Conservation (phyloP, 2,113 vertebrate species). For the Leucopsar rothschildi region DNA sequence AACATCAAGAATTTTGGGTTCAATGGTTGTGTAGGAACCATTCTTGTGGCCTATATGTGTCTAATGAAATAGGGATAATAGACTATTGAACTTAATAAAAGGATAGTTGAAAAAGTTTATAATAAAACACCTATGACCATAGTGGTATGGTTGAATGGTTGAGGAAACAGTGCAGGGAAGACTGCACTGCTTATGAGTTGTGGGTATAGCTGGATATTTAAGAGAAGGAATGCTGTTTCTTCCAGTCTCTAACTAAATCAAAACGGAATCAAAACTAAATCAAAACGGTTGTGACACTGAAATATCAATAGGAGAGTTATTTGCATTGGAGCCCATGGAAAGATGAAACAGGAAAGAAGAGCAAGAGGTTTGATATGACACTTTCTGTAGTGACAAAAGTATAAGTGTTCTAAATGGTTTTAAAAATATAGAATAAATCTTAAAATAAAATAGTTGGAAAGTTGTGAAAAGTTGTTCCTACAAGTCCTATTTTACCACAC, state of each 20-base stretch:
- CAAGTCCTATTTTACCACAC: neutral
- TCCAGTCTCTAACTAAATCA: neutral
- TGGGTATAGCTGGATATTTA: neutral
- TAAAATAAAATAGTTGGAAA: neutral
- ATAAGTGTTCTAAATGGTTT: neutral
- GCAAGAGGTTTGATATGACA: neutral
- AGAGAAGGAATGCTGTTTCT: neutral
- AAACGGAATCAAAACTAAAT: neutral
- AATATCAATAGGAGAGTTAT: neutral
- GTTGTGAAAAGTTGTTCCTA: neutral
- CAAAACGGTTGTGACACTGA: neutral
- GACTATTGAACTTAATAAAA: neutral
- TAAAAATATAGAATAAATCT: neutral
- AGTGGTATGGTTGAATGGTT: neutral
- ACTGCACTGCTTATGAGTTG: neutral
- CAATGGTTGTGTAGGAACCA: neutral
- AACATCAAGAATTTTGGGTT: neutral
- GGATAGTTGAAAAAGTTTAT: fast-evolving
- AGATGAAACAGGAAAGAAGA: neutral
- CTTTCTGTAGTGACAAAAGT: neutral
- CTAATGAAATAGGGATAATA: neutral
- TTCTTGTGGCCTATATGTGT: neutral
- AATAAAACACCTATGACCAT: neutral
- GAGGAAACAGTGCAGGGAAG: neutral
- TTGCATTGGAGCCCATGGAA: neutral